Conservation (phyloP, 1,140 invertebrate species). For the Mactra quadrangularis region DNA sequence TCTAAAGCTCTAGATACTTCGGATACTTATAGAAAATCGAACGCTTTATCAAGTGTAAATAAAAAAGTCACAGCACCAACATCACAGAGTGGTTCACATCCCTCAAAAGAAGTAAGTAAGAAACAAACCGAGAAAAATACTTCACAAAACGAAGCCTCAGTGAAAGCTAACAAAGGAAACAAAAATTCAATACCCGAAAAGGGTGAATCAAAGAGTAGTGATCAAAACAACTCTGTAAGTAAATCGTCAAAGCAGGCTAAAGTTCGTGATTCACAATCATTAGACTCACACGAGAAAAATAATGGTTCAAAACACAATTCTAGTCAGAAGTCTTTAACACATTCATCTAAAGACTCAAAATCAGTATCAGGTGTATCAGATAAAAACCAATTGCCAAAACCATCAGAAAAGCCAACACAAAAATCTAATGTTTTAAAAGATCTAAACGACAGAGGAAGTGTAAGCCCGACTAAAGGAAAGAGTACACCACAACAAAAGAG, state of each 20-base stretch:
- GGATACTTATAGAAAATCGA: slow-evolving; percentile 26
- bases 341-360: background rate
- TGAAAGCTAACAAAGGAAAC: background rate
- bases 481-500: slow-evolving; percentile 2
- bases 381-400: background rate
- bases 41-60: slow-evolving; percentile 11
- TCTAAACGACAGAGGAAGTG: slow-evolving; percentile 36
- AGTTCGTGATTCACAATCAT: background rate
- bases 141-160: slow-evolving; percentile 14
- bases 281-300: no score
- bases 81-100: background rate
- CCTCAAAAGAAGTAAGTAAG: no score
- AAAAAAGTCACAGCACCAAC: slow-evolving; percentile 10
- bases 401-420: slow-evolving; percentile 8
- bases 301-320: no score
- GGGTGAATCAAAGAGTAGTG: background rate
- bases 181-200: background rate
- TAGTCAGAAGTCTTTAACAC: no score
- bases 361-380: background rate
- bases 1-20: background rate
- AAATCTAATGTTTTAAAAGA: slow-evolving; percentile 38
- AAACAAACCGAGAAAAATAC: no score
- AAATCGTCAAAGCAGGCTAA: slow-evolving; percentile 6
- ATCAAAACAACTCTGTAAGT: background rate
- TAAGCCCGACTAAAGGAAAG: slow-evolving; percentile 30